Base-by-base conservation (phyloP, 2,113 vertebrate species). In the Meleagris gallopavo region DNA sequence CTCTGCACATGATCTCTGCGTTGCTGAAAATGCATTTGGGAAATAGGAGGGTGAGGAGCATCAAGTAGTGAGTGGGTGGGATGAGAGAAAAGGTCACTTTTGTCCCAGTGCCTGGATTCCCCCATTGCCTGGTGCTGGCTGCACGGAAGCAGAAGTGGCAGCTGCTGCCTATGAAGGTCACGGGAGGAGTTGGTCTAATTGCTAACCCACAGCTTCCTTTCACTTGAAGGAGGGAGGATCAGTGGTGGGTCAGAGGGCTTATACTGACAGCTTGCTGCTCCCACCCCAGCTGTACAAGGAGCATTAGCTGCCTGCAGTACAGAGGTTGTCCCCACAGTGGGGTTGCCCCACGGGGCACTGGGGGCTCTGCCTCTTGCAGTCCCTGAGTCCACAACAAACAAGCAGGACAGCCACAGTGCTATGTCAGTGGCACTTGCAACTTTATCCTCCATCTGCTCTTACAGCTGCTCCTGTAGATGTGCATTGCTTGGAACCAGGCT, bases 21-120 rank as follows among this genome's bases (percentile, higher is more conserved):
- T 50, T 52, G 65, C 43, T 2, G 2, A 61, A 65, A 32, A 32
- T 21, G 11, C 60, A 18, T 7, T 52, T 81, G 74, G 88, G 70
- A 29, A 4, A 2, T 18, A 15, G 19, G 21, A 1, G 5, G 16
- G 25, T 24, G 70, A 72, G 52, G 67, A 73, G 13, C 12, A 2
- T 18, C 1, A 9, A 41, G 55, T 0, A 3, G 46, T 2, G 43
- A 12, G 36, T 3, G 2, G 34, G 9, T 6, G 11, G 10, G n/a
- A 18, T 30, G 38, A 67, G 61, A 30, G 54, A n/a, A 17, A 32
- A 18, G 38, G 46, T 67, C 3, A 1, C 24, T 58, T n/a, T n/a
- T 54, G 75, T 54, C 69, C 67, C 67, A 67, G 52, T 40, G 52
- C 82, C 43, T 1, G 0, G 43, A 40, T 85, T 61, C 40, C 38